These are phyloP conservation scores for Drosophila rubida DNA, from an alignment of 2,888 invertebrate genomes.

Conservation along the genomic window DNA sequence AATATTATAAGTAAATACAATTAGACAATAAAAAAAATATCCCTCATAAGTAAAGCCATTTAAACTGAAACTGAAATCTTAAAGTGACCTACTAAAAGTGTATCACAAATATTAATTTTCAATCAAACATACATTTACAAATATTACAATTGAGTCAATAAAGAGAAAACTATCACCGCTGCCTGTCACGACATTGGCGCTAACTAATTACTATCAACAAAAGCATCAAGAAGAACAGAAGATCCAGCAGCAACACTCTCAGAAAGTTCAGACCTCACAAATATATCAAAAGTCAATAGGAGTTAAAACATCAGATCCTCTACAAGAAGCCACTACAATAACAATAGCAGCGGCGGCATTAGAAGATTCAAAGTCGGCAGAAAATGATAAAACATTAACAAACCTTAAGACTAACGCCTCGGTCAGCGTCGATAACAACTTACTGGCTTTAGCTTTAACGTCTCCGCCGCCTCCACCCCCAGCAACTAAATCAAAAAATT, in stretches of 20 bases:
- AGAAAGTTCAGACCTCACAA: conserved; percentile 41
- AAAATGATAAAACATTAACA: conserved; percentile 38
- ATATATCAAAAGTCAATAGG: conserved; percentile 60
- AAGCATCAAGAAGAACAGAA: conserved; percentile 34
- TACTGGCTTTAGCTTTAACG: conserved; percentile 28
- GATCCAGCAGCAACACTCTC: conserved; percentile 16
- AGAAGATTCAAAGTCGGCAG: conserved; percentile 7
- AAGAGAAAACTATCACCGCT: conserved; percentile 83
- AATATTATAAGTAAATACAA: not conserved
- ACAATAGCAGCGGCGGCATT: conserved; percentile 26
- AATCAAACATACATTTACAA: conserved; percentile 61
- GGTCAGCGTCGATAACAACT: conserved; percentile 50
- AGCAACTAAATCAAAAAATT: conserved; percentile 24
- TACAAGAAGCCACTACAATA: conserved; percentile 23
- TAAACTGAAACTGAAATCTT: not conserved
- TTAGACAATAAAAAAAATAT: not conserved
- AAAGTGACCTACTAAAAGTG: not conserved
- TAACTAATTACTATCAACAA: conserved; percentile 66
- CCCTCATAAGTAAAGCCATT: too few species aligned
- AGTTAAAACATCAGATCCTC: conserved; percentile 55
- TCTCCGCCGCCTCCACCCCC: conserved; percentile 34
- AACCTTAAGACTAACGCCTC: conserved; percentile 67
- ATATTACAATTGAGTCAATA: conserved; percentile 84
- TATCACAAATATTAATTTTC: too few species aligned
- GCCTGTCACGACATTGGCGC: conserved; percentile 65